Percentiles rank a stretch among this genome's conserved stretches.
These are phyloP conservation scores for Tetranychus cinnabarinus DNA, from an alignment of 1,140 invertebrate species.

Conservation along the genomic window DNA sequence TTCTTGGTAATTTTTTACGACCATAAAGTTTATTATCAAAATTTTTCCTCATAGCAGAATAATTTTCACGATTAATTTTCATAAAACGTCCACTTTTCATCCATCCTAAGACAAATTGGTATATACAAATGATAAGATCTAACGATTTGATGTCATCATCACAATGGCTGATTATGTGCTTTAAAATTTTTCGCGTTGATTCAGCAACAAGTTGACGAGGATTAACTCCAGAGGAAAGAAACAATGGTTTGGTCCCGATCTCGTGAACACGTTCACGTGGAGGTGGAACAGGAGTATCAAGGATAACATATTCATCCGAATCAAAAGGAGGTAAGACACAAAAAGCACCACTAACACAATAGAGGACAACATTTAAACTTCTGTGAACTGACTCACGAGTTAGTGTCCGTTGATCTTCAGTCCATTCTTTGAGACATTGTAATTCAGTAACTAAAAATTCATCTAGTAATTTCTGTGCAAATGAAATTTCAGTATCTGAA, in stretches of 20 bases:
- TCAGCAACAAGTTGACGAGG: constrained; percentile 30
- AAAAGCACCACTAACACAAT: constrained; percentile 29
- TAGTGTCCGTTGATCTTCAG: not conserved
- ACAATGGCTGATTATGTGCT: constrained; percentile 29
- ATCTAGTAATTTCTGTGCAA: constrained; percentile 31
- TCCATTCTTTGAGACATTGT: constrained; percentile 25
- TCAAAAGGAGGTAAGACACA: constrained; percentile 33
- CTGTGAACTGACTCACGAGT: constrained; percentile 25
- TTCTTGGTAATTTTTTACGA: constrained; percentile 33
- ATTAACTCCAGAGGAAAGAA: constrained; percentile 23
- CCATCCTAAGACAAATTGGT: constrained; percentile 29
- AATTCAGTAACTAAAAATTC: constrained; percentile 34
- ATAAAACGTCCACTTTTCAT: constrained; percentile 23
- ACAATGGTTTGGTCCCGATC: not conserved
- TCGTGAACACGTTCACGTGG: not conserved
- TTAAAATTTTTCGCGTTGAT: constrained; percentile 28
- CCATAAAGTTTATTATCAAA: constrained; percentile 33
- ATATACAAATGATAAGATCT: constrained; percentile 34
- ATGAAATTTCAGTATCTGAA: constrained; percentile 35
- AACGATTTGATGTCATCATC: constrained; percentile 53
- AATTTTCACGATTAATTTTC: constrained; percentile 31
- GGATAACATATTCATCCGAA: constrained; percentile 18
- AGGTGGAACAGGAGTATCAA: constrained; percentile 2
- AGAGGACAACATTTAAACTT: constrained; percentile 26
- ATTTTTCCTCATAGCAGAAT: constrained; percentile 30